Percentiles rank a stretch among this genome's conserved stretches.
These are phyloP conservation scores for Xylophagus ater DNA, from an alignment of 2,888 invertebrate species.

Conservation along the genomic window DNA sequence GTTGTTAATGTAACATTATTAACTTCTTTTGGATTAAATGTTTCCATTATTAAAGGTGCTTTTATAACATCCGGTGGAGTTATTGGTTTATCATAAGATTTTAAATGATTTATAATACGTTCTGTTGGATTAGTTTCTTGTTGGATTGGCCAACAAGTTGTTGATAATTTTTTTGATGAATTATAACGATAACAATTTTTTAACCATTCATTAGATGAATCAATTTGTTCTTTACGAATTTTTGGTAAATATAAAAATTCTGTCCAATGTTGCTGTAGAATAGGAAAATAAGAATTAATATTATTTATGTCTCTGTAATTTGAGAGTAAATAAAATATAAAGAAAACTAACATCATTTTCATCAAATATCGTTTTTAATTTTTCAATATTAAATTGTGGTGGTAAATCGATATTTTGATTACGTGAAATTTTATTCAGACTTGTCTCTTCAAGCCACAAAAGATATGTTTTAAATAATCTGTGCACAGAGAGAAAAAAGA, in stretches of 20 bases:
- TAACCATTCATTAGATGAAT: conserved; percentile 46
- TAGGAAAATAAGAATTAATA: conserved; percentile 3
- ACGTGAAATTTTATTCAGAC: conserved; percentile 48
- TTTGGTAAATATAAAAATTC: conserved; percentile 51
- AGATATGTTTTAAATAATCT: conserved; percentile 53
- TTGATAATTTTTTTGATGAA: background rate
- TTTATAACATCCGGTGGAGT: conserved; percentile 45
- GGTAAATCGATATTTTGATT: conserved; percentile 47
- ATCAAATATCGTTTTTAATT: conserved; percentile 50
- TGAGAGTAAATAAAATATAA: conserved; percentile 3
- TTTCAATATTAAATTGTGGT: conserved; percentile 57
- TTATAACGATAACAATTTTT: conserved; percentile 41
- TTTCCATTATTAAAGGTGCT: conserved; percentile 33
- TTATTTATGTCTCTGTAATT: background rate
- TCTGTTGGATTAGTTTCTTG: conserved; percentile 40
- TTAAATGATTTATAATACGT: conserved; percentile 47
- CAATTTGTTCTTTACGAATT: conserved; percentile 44
- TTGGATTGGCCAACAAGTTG: conserved; percentile 23
- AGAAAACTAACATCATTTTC: conserved; percentile 41
- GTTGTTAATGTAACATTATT: conserved; percentile 29
- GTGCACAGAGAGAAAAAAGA: no score
- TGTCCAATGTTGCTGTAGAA: conserved; percentile 48
- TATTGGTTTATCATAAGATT: conserved; percentile 51
- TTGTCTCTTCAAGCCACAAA: conserved; percentile 69
- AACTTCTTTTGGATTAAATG: conserved; percentile 22